Evolutionary conservation across 2,888 invertebrate species (phyloP), one percentile per base, ranked within the genome.

Genomic region (Sminthurides aquaticus): DNA sequence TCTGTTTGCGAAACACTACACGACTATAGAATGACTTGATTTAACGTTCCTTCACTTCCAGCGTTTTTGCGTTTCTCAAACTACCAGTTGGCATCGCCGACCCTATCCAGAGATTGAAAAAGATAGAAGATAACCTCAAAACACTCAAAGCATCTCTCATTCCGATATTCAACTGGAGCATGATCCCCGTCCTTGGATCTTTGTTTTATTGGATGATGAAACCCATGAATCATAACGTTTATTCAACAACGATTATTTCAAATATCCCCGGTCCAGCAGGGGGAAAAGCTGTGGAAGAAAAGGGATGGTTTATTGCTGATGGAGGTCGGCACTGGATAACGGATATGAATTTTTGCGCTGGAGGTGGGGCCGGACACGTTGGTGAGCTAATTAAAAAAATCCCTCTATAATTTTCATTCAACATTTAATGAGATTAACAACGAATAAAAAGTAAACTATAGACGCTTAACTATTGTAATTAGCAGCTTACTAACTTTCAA

Each of bases 201-300:
- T 58, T 71, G 0, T 70, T 69, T 48, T 61, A 65, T 57, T 65
- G 64, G n/a, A 62, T 73, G 18, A 70, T 69, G n/a, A 65, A 67
- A 55, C 64, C 66, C n/a, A 52, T 69, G 49, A 67, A 70, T 1
- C 61, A 60, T 24, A 66, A 71, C 65, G 57, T 59, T 20, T 67
- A 67, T 18, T 69, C 73, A 20, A 73, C 73, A n/a, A 63, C 65
- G n/a, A 62, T 69, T 29, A 70, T 69, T 67, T 71, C 71, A 1
- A 72, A 72, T 52, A 69, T 72, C 54, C 72, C 72, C 18, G 70
- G 70, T 18, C 49, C 63, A 24, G 52, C 63, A 1, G 57, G 29
- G 18, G 52, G 52, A 5, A 25, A 60, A 15, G 25, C 18, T 15
- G 54, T 27, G 0, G 68, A 62, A 3, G 62, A 57, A n/a, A 67